phyloP scores from a whole-genome alignment of 2,888 invertebrate species.

The Ametastegia equiseti region DNA sequence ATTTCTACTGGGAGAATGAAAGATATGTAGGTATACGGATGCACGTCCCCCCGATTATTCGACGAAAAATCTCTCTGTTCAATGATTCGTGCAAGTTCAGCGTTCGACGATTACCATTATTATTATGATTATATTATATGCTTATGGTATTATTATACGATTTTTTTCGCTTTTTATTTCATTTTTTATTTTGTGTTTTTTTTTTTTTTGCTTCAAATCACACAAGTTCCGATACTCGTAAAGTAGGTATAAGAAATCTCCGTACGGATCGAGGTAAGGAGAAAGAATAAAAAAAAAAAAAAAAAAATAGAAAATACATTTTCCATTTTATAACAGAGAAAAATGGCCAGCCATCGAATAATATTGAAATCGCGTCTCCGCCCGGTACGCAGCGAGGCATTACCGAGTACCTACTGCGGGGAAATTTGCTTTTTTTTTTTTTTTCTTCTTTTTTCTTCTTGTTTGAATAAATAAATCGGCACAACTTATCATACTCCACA shows the following conservation, averaged over 20 bases:
- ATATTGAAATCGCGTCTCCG: background rate
- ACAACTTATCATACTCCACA: background rate
- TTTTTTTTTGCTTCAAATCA: no score
- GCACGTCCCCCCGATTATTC: background rate
- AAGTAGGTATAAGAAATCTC: no score
- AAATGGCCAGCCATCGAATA: background rate
- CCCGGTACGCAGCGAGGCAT: background rate
- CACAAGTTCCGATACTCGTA: no score
- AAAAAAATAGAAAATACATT: background rate
- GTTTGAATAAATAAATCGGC: background rate
- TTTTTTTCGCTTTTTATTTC: background rate
- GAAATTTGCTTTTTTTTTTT: no score
- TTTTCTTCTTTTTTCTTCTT: no score
- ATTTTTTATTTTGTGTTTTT: no score
- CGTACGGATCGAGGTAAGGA: no score
- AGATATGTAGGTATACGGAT: background rate
- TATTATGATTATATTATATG: background rate
- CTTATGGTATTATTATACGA: background rate
- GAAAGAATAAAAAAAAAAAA: no score
- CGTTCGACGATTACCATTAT: background rate
- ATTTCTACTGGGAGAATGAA: background rate
- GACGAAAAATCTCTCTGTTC: background rate
- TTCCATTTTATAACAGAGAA: background rate
- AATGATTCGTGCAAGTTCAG: background rate
- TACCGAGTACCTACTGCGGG: background rate